Evolutionary conservation across 2,797 vertebrate species (phyloP).

Genomic region (Smutsia temminckii): DNA sequence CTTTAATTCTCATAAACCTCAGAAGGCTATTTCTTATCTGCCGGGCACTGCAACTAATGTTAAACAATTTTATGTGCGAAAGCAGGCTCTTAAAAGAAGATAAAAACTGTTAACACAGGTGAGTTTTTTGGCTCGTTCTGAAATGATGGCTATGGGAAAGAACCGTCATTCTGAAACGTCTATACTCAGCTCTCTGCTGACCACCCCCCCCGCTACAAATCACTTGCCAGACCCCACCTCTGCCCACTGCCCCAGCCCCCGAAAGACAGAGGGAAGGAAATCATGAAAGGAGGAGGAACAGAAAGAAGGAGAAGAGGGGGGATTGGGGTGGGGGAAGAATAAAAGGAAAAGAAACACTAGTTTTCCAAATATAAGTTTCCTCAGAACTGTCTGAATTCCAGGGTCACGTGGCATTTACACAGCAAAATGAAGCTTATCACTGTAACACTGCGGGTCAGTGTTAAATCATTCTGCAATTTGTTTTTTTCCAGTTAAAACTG

Average conservation of each 20-base stretch:
- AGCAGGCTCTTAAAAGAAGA: neutral
- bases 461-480: neutral
- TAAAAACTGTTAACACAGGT: neutral
- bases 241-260: accelerated
- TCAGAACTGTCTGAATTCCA: neutral
- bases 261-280: neutral
- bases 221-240: neutral
- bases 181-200: neutral
- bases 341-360: neutral
- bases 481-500: neutral
- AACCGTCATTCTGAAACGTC: neutral
- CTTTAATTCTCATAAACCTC: neutral
- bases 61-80: neutral
- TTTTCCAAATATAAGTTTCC: neutral
- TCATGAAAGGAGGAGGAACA: accelerated
- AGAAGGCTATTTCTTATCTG: neutral
- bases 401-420: neutral
- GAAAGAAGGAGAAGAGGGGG: no score
- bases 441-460: neutral
- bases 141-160: neutral
- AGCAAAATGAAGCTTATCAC: neutral
- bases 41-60: neutral
- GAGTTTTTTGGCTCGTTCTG: neutral
- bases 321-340: neutral
- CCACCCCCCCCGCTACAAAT: neutral